Conservation (phyloP, 2,888 invertebrate species). For the Archaeoteleia sp. region DNA sequence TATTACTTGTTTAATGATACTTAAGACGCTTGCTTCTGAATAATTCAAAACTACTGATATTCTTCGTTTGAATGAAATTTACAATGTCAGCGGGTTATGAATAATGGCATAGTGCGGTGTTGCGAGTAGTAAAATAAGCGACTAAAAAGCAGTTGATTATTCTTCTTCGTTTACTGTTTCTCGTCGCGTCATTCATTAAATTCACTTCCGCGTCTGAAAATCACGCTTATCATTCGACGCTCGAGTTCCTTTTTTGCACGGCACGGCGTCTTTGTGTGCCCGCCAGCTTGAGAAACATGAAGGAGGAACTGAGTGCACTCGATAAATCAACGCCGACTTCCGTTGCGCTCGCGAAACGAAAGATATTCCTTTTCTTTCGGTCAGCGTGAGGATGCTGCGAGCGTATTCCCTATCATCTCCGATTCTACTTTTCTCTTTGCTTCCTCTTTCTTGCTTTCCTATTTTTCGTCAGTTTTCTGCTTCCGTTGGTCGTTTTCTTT, state of each 20-base stretch:
- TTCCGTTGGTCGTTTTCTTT: conserved; percentile 9
- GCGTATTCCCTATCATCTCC: conserved; percentile 57
- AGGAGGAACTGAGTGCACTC: conserved; percentile 49
- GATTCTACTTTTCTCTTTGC: conserved; percentile 54
- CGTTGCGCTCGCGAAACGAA: conserved; percentile 53
- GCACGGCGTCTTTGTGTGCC: conserved; percentile 34
- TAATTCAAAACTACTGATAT: no score
- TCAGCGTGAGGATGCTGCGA: conserved; percentile 49
- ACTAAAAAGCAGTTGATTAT: conserved; percentile 29
- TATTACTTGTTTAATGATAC: no score
- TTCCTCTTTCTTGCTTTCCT: conserved; percentile 31
- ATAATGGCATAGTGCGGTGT: no score
- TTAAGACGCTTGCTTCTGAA: no score
- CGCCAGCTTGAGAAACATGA: conserved; percentile 44
- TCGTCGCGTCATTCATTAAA: conserved; percentile 38
- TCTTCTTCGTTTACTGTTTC: no score
- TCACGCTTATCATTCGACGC: conserved; percentile 38
- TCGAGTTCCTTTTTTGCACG: conserved; percentile 32
- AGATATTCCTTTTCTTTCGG: conserved; percentile 62
- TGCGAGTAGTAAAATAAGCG: no score
- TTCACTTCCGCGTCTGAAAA: conserved; percentile 38
- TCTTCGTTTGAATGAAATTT: no score
- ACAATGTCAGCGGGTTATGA: neutral
- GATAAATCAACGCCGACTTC: conserved; percentile 60
- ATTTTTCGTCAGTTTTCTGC: no score